A percentile compares a stretch with the other conserved stretches of the same genome.
These are phyloP conservation scores for Latrodectus elegans DNA, from an alignment of 2,888 invertebrate species.

Conservation along the genomic window DNA sequence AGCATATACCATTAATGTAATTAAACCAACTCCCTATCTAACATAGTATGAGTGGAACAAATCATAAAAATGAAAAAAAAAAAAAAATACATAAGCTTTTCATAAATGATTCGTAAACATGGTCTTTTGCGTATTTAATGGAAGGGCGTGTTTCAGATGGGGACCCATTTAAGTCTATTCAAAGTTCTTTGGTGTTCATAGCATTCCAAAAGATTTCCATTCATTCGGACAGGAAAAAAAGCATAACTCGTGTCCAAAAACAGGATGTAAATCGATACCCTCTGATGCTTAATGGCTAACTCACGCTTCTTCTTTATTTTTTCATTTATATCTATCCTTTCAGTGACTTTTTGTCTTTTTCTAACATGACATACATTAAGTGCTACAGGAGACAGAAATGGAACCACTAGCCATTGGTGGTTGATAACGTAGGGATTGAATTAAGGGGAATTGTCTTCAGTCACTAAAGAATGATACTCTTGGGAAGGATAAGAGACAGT, in stretches of 20 bases:
- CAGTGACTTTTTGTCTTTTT: background rate
- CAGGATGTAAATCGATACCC: slow-evolving; percentile 24
- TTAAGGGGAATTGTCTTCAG: slow-evolving; percentile 4
- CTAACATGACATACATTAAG: background rate
- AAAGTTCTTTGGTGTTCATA: background rate
- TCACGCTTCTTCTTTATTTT: slow-evolving; percentile 20
- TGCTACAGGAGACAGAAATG: slow-evolving; percentile 17
- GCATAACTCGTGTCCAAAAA: background rate
- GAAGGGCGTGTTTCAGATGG: background rate
- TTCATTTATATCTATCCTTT: slow-evolving; percentile 17
- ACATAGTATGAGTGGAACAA: background rate
- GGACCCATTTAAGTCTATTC: background rate
- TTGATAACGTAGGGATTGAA: slow-evolving; percentile 7
- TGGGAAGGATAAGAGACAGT: background rate
- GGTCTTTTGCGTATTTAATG: background rate
- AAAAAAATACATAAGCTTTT: background rate
- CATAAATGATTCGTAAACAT: slow-evolving; percentile 9
- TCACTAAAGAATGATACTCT: background rate
- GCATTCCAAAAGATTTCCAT: background rate
- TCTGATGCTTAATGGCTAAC: slow-evolving; percentile 22
- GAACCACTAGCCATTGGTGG: slow-evolving; percentile 1
- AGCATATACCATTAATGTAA: background rate
- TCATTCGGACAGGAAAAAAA: background rate
- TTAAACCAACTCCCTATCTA: background rate
- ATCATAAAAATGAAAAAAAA: background rate